These are phyloP conservation scores for Mythimna vitellina DNA, from an alignment of 2,888 invertebrate species.

Conservation along the genomic window DNA sequence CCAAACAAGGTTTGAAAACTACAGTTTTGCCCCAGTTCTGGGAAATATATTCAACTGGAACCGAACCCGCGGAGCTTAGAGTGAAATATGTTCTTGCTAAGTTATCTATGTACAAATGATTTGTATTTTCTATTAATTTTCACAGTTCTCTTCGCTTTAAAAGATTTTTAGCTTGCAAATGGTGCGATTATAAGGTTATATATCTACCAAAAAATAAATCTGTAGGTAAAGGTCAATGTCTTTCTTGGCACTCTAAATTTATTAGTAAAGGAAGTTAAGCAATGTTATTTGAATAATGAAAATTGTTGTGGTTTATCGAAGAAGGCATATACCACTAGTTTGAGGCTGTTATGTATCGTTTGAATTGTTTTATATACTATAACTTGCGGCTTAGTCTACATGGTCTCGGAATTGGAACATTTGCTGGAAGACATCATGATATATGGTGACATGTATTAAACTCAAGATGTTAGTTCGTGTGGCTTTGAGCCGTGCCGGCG, in stretches of 20 bases:
- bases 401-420: constrained; percentile 53
- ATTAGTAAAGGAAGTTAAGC: background rate
- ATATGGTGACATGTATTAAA: constrained; percentile 61
- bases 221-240: background rate
- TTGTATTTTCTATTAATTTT: constrained; percentile 56
- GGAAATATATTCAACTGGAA: constrained; percentile 65
- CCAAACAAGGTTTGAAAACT: constrained; percentile 65
- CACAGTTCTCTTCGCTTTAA: background rate
- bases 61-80: constrained; percentile 56
- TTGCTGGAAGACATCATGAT: constrained; percentile 60
- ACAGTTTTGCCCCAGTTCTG: constrained; percentile 66
- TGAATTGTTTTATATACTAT: constrained; percentile 45
- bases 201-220: background rate
- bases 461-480: constrained; percentile 59
- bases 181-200: background rate
- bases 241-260: background rate
- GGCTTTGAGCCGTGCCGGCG: constrained; percentile 48
- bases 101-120: constrained; percentile 58
- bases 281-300: background rate
- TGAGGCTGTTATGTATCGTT: constrained; percentile 18
- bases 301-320: background rate
- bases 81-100: constrained; percentile 61
- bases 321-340: constrained; percentile 9
- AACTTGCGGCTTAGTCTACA: constrained; percentile 52
- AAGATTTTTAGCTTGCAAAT: background rate